These are phyloP conservation scores for Entomyzon cyanotis DNA, from an alignment of 2,113 vertebrate species.

Conservation along the genomic window DNA sequence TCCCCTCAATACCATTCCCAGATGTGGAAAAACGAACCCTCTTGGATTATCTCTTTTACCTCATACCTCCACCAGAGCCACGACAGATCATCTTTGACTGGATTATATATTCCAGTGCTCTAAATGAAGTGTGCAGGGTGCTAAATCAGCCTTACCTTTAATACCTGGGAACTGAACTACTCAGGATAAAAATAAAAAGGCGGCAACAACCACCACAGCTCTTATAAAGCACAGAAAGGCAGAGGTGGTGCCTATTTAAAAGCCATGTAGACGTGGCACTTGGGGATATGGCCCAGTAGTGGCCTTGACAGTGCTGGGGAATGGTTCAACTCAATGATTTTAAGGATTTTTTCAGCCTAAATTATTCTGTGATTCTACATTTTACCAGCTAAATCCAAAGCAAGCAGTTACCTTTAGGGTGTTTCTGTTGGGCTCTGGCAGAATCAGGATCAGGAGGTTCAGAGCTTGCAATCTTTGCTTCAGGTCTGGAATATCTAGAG, in stretches of 20 bases:
- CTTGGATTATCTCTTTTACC: background rate
- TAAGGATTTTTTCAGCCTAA: background rate
- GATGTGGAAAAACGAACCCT: background rate
- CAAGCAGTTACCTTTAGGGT: constrained; percentile 82
- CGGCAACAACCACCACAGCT: background rate
- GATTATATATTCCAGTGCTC: background rate
- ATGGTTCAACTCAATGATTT: background rate
- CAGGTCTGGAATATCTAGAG: constrained; percentile 82
- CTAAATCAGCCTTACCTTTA: background rate
- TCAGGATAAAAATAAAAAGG: background rate
- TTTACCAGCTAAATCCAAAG: background rate
- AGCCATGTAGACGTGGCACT: background rate
- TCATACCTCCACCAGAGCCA: background rate
- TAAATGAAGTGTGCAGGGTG: background rate
- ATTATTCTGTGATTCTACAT: background rate
- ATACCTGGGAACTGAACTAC: background rate
- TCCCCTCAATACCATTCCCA: background rate
- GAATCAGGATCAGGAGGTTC: constrained; percentile 86
- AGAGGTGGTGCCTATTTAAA: background rate
- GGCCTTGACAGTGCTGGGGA: background rate
- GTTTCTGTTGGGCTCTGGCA: constrained; percentile 89
- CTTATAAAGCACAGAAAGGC: background rate
- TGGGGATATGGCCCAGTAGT: background rate
- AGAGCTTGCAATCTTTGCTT: constrained; percentile 89
- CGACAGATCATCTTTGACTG: background rate